These are phyloP conservation scores for Portunus trituberculatus DNA, from an alignment of 1,140 invertebrate species.

Conservation along the genomic window DNA sequence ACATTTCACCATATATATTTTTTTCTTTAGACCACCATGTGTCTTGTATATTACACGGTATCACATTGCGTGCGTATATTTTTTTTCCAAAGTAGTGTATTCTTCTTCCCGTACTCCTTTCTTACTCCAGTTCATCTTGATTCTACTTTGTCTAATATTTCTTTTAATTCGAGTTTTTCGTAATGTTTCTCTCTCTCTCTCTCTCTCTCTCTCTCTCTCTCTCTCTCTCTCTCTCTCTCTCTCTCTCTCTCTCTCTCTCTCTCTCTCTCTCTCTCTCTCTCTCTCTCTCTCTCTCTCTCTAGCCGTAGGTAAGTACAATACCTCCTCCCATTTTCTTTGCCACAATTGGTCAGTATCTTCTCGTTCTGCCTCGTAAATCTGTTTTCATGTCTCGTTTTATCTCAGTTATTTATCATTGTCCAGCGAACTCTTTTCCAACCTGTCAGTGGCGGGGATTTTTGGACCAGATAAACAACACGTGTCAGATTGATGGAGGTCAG, in stretches of 20 bases:
- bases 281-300: conserved; percentile 29
- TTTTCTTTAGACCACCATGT: too few species aligned
- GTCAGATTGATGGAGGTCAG: background rate
- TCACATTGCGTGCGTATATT: too few species aligned
- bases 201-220: background rate
- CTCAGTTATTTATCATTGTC: background rate
- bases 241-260: conserved; percentile 43
- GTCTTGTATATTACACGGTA: too few species aligned
- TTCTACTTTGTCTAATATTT: too few species aligned
- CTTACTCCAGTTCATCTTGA: background rate
- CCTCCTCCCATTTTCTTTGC: background rate
- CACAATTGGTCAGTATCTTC: background rate
- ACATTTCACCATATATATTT: too few species aligned
- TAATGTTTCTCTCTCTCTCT: background rate
- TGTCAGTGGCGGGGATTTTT: background rate
- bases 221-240: conserved; percentile 39
- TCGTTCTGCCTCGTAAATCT: background rate
- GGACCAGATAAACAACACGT: background rate
- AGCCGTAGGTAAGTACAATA: too few species aligned
- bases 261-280: conserved; percentile 25
- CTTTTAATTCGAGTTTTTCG: too few species aligned
- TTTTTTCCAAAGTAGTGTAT: background rate
- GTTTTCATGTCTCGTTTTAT: background rate
- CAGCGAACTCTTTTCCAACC: background rate
- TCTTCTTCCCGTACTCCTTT: background rate